Evolutionary conservation across 2,113 vertebrate genomes (phyloP).

Genomic region (Corythornis madagascariensis): DNA sequence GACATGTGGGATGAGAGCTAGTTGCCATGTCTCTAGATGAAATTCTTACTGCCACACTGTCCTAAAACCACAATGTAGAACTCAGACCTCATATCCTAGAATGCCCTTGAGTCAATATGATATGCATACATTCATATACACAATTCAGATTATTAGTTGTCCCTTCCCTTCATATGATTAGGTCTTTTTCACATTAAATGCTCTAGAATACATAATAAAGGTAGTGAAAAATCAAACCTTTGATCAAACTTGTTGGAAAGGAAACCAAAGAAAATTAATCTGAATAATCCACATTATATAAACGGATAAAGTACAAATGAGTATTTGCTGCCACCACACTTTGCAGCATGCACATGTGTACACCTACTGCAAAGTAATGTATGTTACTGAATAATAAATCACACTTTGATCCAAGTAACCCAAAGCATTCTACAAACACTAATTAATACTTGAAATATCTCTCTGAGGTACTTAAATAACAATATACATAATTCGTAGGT

Average conservation of each 20-base stretch:
- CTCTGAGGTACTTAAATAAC: constrained; percentile 54
- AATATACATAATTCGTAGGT: constrained; percentile 41
- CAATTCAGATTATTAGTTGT: neutral
- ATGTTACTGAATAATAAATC: constrained; percentile 45
- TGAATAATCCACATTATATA: neutral
- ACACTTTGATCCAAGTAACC: constrained; percentile 53
- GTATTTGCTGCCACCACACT: neutral
- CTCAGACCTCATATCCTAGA: neutral
- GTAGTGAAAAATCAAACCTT: constrained; percentile 7
- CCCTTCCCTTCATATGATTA: neutral
- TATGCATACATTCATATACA: neutral
- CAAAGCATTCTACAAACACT: constrained; percentile 51
- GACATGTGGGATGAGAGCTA: neutral
- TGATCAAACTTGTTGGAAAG: neutral
- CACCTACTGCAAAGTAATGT: neutral
- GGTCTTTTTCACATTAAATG: neutral
- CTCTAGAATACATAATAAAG: neutral
- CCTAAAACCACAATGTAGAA: neutral
- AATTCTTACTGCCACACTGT: neutral
- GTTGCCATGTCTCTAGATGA: neutral
- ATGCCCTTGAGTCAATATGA: neutral
- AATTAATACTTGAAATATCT: constrained; percentile 58
- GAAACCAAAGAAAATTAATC: neutral
- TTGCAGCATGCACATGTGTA: neutral
- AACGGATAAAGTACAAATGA: neutral